A percentile compares a stretch with the other conserved stretches of the same genome.
Evolutionary conservation across 2,888 invertebrate genomes (phyloP).

Genomic region (Tanytarsus gracilentus): DNA sequence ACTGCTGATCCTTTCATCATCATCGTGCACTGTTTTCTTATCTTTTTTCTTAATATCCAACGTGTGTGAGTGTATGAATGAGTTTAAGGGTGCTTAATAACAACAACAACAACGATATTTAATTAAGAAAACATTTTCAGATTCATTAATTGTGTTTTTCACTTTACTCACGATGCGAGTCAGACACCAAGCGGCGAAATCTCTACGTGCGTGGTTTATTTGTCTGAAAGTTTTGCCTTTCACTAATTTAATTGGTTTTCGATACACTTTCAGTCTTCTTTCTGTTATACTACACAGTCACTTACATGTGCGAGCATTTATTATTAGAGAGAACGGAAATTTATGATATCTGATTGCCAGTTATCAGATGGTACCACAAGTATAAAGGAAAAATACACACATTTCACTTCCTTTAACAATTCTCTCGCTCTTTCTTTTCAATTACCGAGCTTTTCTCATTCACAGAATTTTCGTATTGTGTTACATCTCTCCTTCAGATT

Average conservation of each 20-base stretch:
- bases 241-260: background rate
- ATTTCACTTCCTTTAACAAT: background rate
- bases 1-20: no score
- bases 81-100: no score
- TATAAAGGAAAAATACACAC: background rate
- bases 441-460: no score
- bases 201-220: no score
- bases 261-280: background rate
- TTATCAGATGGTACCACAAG: slow-evolving; percentile 8
- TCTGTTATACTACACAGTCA: background rate
- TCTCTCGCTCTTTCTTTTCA: slow-evolving; percentile 6
- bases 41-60: no score
- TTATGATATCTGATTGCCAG: slow-evolving; percentile 20
- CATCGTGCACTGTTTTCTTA: no score
- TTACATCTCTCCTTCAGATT: slow-evolving; percentile 2
- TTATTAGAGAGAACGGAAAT: background rate
- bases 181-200: background rate
- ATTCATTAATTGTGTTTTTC: slow-evolving; percentile 18
- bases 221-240: no score
- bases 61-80: no score
- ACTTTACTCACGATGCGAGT: background rate
- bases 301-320: background rate
- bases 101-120: no score
- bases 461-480: no score
- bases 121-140: slow-evolving; percentile 23